Evolutionary conservation across 2,888 invertebrate species (phyloP), one percentile per base, ranked within the genome.

Genomic region (Acrobasis suavella): DNA sequence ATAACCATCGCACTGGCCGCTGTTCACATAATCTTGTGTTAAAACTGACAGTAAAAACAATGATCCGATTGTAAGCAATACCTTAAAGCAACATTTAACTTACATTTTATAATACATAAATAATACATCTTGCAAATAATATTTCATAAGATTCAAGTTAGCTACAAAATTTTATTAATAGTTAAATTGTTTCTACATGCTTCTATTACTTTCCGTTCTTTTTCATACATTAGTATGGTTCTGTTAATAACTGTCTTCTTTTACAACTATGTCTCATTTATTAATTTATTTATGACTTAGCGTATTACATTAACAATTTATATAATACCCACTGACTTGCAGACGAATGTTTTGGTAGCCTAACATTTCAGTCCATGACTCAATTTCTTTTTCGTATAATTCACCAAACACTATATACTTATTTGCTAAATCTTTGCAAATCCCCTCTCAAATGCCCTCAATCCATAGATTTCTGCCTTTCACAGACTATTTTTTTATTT

Each of bases 1-100:
- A 87, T 87, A 90, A 89, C 90, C 80, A 86, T 81, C 81, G 83
- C 85, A 81, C 83, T 82, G 82, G 46, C 38, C 46, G 54, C 79
- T 78, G 85, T 86, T 85, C 75, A 84, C 83, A 88, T 86, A 83
- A 83, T 85, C 81, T 84, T 82, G 82, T 82, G 76, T 80, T 85
- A 82, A 82, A 87, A 88, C 84, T 84, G 87, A 82, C 83, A 82
- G 80, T 87, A 84, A 86, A 87, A 91, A 87, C 87, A 89, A 85
- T 86, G 74, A 82, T 86, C 84, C 80, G 83, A 80, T 83, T 82
- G 85, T 84, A 87, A 86, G 89, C 84, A 73, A 87, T 86, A 91
- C 86, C 87, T 91, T 89, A 89, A 90, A 91, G 91, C 89, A 91
- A 91, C 86, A 83, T 90, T 89, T 87, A 87, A 90, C 89, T 90